A percentile compares a stretch with the other conserved stretches of the same genome.
Evolutionary conservation across 2,113 vertebrate genomes (phyloP).

Genomic region (Sylvia atricapilla): DNA sequence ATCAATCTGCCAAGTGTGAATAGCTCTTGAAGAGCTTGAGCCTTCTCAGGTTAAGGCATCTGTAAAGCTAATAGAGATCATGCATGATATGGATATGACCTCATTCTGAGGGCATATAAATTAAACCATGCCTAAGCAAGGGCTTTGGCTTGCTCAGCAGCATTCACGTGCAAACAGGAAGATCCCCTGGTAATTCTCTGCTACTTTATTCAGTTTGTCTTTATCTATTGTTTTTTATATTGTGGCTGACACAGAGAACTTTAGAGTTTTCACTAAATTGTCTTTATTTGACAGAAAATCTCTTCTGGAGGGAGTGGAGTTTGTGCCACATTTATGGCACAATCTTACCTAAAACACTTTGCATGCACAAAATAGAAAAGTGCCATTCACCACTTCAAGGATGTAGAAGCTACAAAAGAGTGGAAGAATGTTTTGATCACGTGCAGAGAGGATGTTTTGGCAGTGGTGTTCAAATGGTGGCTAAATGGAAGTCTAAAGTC

Average conservation of each 20-base stretch:
- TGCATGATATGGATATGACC: conserved; percentile 77
- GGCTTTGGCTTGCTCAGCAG: background rate
- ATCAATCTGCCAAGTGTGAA: conserved; percentile 83
- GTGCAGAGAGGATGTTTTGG: background rate
- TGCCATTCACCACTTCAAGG: background rate
- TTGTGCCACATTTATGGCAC: background rate
- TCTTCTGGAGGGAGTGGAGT: background rate
- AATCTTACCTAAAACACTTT: background rate
- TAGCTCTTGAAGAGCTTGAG: conserved; percentile 63
- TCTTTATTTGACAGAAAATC: background rate
- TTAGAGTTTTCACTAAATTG: background rate
- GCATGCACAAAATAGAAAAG: background rate
- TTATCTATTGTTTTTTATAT: background rate
- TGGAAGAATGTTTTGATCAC: background rate
- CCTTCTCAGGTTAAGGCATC: conserved; percentile 74
- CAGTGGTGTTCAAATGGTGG: background rate
- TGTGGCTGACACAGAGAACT: background rate
- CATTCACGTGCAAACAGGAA: conserved; percentile 37
- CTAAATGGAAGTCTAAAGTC: background rate
- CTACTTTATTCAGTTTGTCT: background rate
- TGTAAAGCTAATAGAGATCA: conserved; percentile 68
- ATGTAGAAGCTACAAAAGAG: background rate
- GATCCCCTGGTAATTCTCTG: background rate
- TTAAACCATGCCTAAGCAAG: conserved; percentile 60
- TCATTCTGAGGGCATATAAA: conserved; percentile 73